A percentile compares a stretch with the other conserved stretches of the same genome.
phyloP scores from a whole-genome alignment of 2,888 invertebrate genomes.

The Mactromeris polynyma region DNA sequence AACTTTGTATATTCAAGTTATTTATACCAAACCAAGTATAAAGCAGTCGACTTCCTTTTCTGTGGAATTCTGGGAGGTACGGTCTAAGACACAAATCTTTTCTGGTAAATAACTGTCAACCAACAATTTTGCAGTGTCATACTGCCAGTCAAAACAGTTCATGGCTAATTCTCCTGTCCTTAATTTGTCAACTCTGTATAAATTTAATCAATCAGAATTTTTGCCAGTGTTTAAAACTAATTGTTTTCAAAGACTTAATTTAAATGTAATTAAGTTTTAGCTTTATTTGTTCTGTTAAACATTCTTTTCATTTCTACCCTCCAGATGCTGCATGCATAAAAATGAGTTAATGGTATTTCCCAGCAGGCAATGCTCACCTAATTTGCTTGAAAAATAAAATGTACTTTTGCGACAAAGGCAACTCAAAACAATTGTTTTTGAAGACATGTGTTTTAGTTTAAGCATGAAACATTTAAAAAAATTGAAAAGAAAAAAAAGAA shows the following conservation, averaged over 20 bases:
- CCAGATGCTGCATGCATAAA: background rate
- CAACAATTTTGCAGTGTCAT: background rate
- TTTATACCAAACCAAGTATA: too few species aligned
- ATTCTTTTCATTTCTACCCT: background rate
- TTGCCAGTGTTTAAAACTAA: background rate
- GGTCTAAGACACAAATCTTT: background rate
- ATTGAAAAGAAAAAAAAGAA: background rate
- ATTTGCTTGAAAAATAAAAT: background rate
- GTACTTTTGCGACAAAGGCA: background rate
- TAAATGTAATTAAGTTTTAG: background rate
- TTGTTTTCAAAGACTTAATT: constrained; percentile 13
- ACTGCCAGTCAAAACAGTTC: background rate
- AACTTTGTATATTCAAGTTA: too few species aligned
- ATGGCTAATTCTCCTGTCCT: background rate
- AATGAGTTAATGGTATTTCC: background rate
- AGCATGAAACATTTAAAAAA: background rate
- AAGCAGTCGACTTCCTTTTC: background rate
- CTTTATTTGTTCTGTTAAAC: background rate
- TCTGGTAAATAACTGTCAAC: background rate
- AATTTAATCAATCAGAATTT: constrained; percentile 12
- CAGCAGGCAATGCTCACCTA: background rate
- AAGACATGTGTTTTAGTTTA: background rate
- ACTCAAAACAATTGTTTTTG: background rate
- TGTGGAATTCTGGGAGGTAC: background rate
- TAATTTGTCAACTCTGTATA: constrained; percentile 4